Percentiles rank a stretch among this genome's conserved stretches.
phyloP scores from a whole-genome alignment of 2,888 invertebrate genomes.

The Busseola fusca region DNA sequence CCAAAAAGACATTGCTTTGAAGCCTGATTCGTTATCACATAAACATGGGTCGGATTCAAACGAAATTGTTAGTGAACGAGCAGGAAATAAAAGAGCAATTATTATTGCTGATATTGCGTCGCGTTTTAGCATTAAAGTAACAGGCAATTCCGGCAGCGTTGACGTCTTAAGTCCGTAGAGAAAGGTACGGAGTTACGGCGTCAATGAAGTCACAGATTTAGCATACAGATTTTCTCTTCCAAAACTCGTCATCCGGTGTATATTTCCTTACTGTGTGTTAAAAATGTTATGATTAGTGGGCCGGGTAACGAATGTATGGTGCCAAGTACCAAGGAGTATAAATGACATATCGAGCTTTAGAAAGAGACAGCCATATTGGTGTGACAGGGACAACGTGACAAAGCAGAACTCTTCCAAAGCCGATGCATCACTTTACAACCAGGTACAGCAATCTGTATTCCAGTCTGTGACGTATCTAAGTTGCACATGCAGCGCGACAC shows the following conservation, averaged over 20 bases:
- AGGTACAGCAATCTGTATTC: not conserved
- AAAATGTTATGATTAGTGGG: not conserved
- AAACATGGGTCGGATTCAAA: slow-evolving; percentile 21
- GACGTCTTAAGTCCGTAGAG: slow-evolving; percentile 33
- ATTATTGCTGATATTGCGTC: slow-evolving; percentile 29
- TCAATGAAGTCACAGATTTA: slow-evolving; percentile 41
- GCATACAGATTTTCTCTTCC: slow-evolving; percentile 19
- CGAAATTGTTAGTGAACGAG: slow-evolving; percentile 43
- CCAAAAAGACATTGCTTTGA: slow-evolving; percentile 38
- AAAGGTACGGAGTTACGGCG: slow-evolving; percentile 37
- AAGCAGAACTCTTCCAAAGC: not conserved
- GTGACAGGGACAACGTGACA: not conserved
- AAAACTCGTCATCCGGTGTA: slow-evolving; percentile 1
- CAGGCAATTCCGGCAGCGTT: slow-evolving; percentile 47
- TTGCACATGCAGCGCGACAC: slow-evolving; percentile 51
- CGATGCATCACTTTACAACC: not conserved
- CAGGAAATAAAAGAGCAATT: slow-evolving; percentile 33
- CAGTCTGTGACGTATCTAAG: slow-evolving; percentile 48
- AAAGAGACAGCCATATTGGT: not conserved
- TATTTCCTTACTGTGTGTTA: not conserved
- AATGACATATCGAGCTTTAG: not conserved
- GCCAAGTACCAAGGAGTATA: slow-evolving; percentile 6
- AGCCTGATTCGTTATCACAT: slow-evolving; percentile 41
- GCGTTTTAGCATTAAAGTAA: slow-evolving; percentile 41
- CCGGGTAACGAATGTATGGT: slow-evolving; percentile 11